Evolutionary conservation across 2,888 invertebrate species (phyloP).

Genomic region (Xestobium rufovillosum): DNA sequence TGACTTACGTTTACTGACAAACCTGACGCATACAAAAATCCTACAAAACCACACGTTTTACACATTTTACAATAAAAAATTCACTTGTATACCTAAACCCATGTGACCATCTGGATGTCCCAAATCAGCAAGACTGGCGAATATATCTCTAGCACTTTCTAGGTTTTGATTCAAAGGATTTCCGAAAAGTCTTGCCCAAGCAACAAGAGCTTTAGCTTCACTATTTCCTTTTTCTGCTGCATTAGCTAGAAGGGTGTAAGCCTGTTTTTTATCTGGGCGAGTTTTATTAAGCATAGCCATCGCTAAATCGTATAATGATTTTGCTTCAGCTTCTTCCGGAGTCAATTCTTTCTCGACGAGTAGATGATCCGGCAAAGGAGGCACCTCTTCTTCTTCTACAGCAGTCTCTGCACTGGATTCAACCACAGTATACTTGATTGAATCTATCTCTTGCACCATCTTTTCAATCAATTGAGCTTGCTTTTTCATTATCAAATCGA

Average conservation of each 20-base stretch:
- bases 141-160: conserved; percentile 64
- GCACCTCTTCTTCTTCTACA: conserved; percentile 47
- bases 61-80: conserved; percentile 9
- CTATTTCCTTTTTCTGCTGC: conserved; percentile 76
- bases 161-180: conserved; percentile 71
- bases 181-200: conserved; percentile 85
- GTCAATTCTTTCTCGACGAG: conserved; percentile 47
- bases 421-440: conserved; percentile 38
- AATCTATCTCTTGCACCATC: conserved; percentile 43
- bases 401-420: conserved; percentile 37
- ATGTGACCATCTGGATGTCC: conserved; percentile 88
- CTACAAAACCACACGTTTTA: conserved; percentile 55
- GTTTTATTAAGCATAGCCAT: conserved; percentile 64
- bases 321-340: conserved; percentile 63
- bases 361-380: conserved; percentile 46
- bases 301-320: conserved; percentile 66
- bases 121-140: conserved; percentile 63
- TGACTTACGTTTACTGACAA: conserved; percentile 83
- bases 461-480: conserved; percentile 42
- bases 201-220: conserved; percentile 75
- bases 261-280: conserved; percentile 61
- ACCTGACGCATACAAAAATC: conserved; percentile 82
- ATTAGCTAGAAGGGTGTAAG: conserved; percentile 67
- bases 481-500: conserved; percentile 35
- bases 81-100: conserved; percentile 43